These are phyloP conservation scores for Pseudorhombus dupliciocellatus DNA, from an alignment of 2,113 vertebrate genomes.

Conservation along the genomic window DNA sequence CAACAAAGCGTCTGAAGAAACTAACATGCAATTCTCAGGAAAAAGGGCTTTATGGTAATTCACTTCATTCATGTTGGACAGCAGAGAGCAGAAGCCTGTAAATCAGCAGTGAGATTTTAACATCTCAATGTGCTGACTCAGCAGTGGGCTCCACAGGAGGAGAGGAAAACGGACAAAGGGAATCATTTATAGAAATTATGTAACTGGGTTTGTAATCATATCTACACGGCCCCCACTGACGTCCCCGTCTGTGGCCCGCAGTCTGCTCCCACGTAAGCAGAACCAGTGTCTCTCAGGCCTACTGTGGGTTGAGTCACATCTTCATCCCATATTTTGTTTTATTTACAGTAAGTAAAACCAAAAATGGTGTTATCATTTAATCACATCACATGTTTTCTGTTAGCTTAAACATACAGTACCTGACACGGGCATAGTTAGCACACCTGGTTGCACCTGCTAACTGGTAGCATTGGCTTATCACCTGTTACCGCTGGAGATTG, in stretches of 20 bases:
- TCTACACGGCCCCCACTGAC: constrained; percentile 1
- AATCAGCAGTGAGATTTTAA: constrained; percentile 28
- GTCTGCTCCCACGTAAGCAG: background rate
- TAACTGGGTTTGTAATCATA: constrained; percentile 25
- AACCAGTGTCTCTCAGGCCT: constrained; percentile 2
- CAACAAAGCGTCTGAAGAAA: constrained; percentile 2
- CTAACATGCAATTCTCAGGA: background rate
- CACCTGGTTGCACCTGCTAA: too few species aligned
- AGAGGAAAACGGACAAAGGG: constrained; percentile 15
- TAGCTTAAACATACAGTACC: too few species aligned
- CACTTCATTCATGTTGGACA: background rate
- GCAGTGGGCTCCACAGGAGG: background rate
- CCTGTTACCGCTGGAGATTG: too few species aligned
- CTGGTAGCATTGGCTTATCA: too few species aligned
- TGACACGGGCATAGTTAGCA: too few species aligned
- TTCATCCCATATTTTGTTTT: too few species aligned
- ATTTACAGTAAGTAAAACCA: too few species aligned
- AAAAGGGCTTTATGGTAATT: constrained; percentile 7
- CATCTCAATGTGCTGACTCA: constrained; percentile 1
- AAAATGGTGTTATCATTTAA: too few species aligned
- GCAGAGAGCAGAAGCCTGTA: constrained; percentile 15
- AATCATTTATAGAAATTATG: constrained; percentile 37
- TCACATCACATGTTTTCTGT: too few species aligned
- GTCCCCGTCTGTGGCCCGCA: background rate
- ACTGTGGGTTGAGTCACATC: background rate